Base-by-base conservation (phyloP, 2,888 invertebrate genomes). In the Eremobia ochroleuca region DNA sequence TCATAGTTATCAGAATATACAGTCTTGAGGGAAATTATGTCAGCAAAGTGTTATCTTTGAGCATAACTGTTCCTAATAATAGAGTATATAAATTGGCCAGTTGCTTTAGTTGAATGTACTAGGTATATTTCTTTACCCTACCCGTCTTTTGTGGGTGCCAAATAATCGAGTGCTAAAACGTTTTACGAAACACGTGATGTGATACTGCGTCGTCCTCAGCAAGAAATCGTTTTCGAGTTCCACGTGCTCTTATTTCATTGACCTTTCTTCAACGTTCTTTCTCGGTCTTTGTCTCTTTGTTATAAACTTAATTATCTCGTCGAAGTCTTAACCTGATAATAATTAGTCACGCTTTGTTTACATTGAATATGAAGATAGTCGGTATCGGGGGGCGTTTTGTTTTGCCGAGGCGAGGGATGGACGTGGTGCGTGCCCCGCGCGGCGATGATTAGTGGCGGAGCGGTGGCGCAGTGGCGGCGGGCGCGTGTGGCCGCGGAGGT, bases 401-500 rank as follows among this genome's bases (percentile, higher is more conserved):
- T 88, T 67, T 62, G 65, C 6, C 40, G 70, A 77, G 81, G 80
- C 40, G 70, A 77, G 81, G 80, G 78, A 82, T 81, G 77, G 73
- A 73, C 69, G 68, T 75, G 58, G 71, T 80, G 82, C 77, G 67
- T 78, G 79, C 73, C 66, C 72, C 71, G 78, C 69, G 55, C 67
- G 59, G 80, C 85, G 85, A 87, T 87, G 87, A 85, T 83, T 78
- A 82, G 87, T 88, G 81, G 88, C 86, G 88, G 83, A 87, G 85
- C 75, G 80, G 86, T 85, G 80, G 85, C 72, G 83, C 80, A 86
- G 83, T 77, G 86, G 88, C 92, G 93, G 91, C 89, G 89, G 90
- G 91, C 92, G 92, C 92, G 93, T 89, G 92, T 79, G 61, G 73
- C 85, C 72, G 90, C 89, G 88, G 94, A 93, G 96, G 96, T 96